Percentiles rank a stretch among this genome's conserved stretches.
Evolutionary conservation across 2,888 invertebrate species (phyloP).

Genomic region (Leptothorax acervorum): DNA sequence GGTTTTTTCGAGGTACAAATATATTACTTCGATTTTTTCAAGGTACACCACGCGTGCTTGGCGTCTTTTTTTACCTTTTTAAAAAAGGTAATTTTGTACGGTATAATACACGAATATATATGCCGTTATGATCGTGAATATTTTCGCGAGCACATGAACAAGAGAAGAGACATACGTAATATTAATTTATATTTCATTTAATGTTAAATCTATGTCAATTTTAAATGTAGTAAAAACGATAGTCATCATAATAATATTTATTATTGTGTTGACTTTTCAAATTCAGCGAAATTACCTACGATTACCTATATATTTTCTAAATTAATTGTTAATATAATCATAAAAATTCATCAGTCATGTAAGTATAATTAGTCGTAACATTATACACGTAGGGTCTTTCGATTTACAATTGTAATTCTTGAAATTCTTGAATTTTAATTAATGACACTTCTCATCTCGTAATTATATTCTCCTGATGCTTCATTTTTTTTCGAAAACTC

Average conservation of each 20-base stretch:
- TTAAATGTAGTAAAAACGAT: neutral
- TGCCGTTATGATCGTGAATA: constrained; percentile 42
- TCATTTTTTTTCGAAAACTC: neutral
- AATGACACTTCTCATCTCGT: neutral
- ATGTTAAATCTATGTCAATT: neutral
- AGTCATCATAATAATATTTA: neutral
- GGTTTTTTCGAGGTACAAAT: too few species aligned
- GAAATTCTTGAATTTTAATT: neutral
- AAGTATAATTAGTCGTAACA: neutral
- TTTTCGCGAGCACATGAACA: constrained; percentile 4
- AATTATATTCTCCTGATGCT: neutral
- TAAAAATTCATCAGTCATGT: neutral
- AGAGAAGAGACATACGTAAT: neutral
- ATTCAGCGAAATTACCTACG: neutral
- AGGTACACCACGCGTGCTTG: too few species aligned
- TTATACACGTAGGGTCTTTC: neutral
- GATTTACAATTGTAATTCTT: neutral
- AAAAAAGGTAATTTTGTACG: too few species aligned
- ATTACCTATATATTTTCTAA: neutral
- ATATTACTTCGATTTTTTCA: too few species aligned
- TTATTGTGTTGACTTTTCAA: neutral
- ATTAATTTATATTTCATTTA: constrained; percentile 12
- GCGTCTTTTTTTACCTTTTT: too few species aligned
- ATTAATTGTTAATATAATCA: neutral
- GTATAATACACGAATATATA: constrained; percentile 22